Percentiles rank a stretch among this genome's conserved stretches.
phyloP scores from a whole-genome alignment of 2,888 invertebrate genomes.

The Diploptera punctata region DNA sequence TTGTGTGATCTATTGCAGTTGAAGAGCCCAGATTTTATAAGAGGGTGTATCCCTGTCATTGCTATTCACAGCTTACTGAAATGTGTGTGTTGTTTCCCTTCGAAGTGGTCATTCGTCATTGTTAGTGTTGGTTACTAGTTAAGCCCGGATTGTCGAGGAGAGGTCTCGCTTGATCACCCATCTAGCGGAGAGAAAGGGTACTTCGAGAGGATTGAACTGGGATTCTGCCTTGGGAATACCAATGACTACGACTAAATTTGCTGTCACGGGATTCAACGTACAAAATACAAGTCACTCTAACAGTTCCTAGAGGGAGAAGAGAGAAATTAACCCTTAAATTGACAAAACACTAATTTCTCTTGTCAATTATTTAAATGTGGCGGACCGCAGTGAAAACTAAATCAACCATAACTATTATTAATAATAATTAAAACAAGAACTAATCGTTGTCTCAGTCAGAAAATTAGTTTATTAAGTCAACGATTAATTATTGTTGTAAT shows the following conservation, averaged over 20 bases:
- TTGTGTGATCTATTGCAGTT: not conserved
- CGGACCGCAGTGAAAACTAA: no score
- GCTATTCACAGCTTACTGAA: conserved; percentile 18
- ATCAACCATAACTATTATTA: no score
- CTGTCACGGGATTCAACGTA: not conserved
- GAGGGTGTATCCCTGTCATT: not conserved
- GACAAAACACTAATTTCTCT: no score
- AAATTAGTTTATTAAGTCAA: no score
- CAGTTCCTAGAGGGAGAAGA: no score
- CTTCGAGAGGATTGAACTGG: conserved; percentile 21
- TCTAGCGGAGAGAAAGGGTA: not conserved
- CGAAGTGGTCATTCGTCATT: conserved; percentile 31
- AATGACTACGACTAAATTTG: conserved; percentile 1
- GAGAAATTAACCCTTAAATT: no score
- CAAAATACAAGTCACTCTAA: no score
- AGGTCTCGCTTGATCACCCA: not conserved
- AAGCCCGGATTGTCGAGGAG: conserved; percentile 30
- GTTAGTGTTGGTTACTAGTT: conserved; percentile 32
- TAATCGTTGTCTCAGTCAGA: no score
- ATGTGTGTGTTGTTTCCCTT: conserved; percentile 9
- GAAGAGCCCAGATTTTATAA: not conserved
- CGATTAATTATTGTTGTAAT: no score
- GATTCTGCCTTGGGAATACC: conserved; percentile 18
- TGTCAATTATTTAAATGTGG: no score
- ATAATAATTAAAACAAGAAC: no score